Percentiles rank a stretch among this genome's conserved stretches.
Evolutionary conservation across 2,888 invertebrate species (phyloP).

Genomic region (Smittia aterrima): DNA sequence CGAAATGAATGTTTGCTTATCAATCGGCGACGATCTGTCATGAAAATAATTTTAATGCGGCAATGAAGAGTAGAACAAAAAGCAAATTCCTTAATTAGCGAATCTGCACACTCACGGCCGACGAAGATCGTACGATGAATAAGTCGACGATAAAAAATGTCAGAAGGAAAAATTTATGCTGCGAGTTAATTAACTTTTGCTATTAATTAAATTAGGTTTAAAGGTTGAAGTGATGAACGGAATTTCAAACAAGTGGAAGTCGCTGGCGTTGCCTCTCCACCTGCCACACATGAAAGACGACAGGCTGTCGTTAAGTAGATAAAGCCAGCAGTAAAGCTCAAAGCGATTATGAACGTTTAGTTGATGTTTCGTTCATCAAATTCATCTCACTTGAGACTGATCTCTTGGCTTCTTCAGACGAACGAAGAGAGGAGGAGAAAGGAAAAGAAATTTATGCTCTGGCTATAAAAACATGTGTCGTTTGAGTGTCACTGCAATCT

Average conservation of each 20-base stretch:
- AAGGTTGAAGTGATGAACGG: not conserved
- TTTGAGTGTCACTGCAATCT: constrained; percentile 31
- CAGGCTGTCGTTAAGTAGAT: constrained; percentile 24
- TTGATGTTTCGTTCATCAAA: constrained; percentile 32
- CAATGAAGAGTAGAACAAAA: too few species aligned
- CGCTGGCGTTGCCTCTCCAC: not conserved
- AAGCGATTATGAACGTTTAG: constrained; percentile 38
- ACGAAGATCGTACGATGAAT: not conserved
- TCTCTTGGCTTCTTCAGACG: constrained; percentile 1
- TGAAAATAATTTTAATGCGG: not conserved
- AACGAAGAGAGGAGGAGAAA: not conserved
- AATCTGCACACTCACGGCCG: not conserved
- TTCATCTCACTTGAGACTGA: constrained; percentile 3
- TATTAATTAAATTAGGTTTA: not conserved
- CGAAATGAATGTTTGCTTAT: not conserved
- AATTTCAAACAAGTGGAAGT: not conserved
- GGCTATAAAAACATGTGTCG: constrained; percentile 35
- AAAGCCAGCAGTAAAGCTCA: constrained; percentile 35
- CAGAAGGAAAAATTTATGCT: not conserved
- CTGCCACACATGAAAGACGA: constrained; percentile 20
- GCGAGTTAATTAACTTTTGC: not conserved
- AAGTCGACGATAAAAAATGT: not conserved
- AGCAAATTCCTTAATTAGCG: not conserved
- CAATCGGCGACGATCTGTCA: not conserved
- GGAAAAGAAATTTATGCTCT: constrained; percentile 17